A percentile compares a stretch with the other conserved stretches of the same genome.
Evolutionary conservation across 2,888 invertebrate genomes (phyloP).

Genomic region (Lordiphosa andalusiaca): DNA sequence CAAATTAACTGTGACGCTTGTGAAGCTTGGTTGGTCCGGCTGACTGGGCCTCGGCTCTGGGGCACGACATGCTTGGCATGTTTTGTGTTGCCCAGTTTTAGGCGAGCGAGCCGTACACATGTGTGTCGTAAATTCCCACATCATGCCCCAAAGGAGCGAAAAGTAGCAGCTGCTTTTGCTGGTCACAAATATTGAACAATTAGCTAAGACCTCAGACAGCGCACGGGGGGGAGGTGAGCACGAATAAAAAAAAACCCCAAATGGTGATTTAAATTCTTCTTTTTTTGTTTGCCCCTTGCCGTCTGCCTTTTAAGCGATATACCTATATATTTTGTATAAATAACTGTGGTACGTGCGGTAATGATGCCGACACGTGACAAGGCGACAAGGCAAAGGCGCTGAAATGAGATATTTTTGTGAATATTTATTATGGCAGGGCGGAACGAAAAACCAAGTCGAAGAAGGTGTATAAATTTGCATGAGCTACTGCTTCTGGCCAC

Average conservation of each 20-base stretch:
- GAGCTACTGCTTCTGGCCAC: conserved; percentile 44
- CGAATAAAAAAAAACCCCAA: conserved; percentile 4
- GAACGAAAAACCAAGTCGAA: conserved; percentile 28
- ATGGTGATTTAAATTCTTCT: conserved; percentile 32
- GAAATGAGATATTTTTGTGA: conserved; percentile 68
- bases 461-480: conserved; percentile 71
- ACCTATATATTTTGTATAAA: conserved; percentile 70
- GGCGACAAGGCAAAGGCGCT: conserved; percentile 64
- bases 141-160: conserved; percentile 55
- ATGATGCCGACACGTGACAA: conserved; percentile 80
- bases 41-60: conserved; percentile 18
- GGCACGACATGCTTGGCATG: conserved; percentile 36
- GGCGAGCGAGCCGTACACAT: conserved; percentile 41
- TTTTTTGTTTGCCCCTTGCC: conserved; percentile 11
- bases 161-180: conserved; percentile 27
- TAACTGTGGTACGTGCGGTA: conserved; percentile 78
- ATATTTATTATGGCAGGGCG: conserved; percentile 61
- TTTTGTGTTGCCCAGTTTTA: conserved; percentile 54
- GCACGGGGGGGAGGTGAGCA: background rate
- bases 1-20: conserved; percentile 69
- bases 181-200: conserved; percentile 59
- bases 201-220: conserved; percentile 36
- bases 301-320: conserved; percentile 58
- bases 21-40: conserved; percentile 17
- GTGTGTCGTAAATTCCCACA: conserved; percentile 60